Evolutionary conservation across 2,797 vertebrate species (phyloP), one percentile per base, ranked within the genome.

Genomic region (Melanotaenia maccullochi): DNA sequence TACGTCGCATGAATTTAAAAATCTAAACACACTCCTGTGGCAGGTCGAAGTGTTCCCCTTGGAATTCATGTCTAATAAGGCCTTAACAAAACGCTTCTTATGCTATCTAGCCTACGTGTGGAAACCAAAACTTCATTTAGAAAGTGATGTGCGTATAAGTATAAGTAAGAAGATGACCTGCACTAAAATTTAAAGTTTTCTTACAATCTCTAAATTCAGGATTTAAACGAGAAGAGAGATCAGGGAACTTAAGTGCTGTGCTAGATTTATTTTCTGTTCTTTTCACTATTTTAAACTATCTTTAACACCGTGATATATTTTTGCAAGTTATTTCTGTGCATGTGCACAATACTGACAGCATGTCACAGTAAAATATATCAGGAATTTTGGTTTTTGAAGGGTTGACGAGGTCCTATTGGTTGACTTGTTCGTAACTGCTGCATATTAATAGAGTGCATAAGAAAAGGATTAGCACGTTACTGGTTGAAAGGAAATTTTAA

Each of bases 1-100:
- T 72, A 22, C 81, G 84, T 90, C 72, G 82, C 65, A 86, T 87
- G 84, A 78, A 88, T 92, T 90, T 87, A 88, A 89, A 90, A 89
- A 87, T 86, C 79, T 75, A 84, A 91, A 90, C 86, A 87, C 78
- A 72, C 74, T 73, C 83, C 83, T 44, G 76, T 87, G 78, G 83
- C 79, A 75, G 75, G 80, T 81, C 61, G 73, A 85, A 89, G 75
- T 54, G 84, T 78, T 76, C 85, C 87, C 87, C 12, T 57, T 75
- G 86, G 88, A 84, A 85, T 75, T 73, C 65, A 62, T 82, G 84
- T 88, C 76, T 68, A 69, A 77, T 67, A 59, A 78, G 71, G 74
- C 60, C 40, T 78, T 79, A 44, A 40, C n/a, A 61, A 59, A 69
- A 54, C 4, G 30, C 25, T 55, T 66, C 33, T 68, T 71, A 56